Conservation (phyloP, 2,797 vertebrate species). For the Arctocebus calabarensis region DNA sequence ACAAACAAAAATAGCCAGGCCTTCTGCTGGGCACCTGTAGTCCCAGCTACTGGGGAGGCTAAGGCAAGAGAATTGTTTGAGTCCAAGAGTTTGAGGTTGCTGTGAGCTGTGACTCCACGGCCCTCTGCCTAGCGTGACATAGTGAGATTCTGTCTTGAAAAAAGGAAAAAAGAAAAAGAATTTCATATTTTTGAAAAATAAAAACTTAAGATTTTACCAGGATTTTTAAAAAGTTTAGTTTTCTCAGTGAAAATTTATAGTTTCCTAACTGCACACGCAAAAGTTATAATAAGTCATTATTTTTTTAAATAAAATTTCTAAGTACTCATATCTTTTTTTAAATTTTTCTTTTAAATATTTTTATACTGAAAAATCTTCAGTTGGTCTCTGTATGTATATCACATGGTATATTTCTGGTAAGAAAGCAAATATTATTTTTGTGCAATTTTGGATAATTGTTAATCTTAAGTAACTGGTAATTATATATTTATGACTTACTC, state of each 20-base stretch:
- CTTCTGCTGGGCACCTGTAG: too few relatives aligned
- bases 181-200: background rate
- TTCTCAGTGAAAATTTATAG: background rate
- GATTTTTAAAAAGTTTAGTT: background rate
- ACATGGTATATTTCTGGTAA: background rate
- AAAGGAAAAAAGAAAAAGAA: too few relatives aligned
- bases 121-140: too few relatives aligned
- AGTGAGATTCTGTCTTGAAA: too few relatives aligned
- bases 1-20: too few relatives aligned
- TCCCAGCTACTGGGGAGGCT: too few relatives aligned
- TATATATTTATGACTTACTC: background rate
- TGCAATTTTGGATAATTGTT: background rate
- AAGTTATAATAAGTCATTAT: background rate
- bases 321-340: background rate
- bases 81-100: too few relatives aligned
- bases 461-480: background rate
- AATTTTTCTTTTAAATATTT: background rate
- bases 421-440: background rate
- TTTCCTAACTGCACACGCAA: background rate
- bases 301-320: too few relatives aligned
- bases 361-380: background rate
- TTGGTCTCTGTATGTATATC: background rate
- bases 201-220: background rate
- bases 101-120: too few relatives aligned
- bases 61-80: too few relatives aligned